Evolutionary conservation across 2,113 vertebrate genomes (phyloP).

Genomic region (Stegastes partitus): DNA sequence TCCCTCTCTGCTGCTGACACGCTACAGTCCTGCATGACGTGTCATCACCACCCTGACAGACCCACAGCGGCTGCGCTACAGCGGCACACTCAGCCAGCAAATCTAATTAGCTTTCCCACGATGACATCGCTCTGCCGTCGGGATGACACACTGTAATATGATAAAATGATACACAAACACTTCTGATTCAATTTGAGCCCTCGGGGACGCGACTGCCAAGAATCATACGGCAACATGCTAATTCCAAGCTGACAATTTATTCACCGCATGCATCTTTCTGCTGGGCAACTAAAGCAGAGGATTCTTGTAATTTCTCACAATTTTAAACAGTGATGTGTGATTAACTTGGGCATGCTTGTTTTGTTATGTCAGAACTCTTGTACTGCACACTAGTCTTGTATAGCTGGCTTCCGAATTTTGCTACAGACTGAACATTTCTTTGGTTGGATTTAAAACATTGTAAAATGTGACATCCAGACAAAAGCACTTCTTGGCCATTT

Average conservation of each 20-base stretch:
- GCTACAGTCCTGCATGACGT: conserved; percentile 66
- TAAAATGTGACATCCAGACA: background rate
- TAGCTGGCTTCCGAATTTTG: background rate
- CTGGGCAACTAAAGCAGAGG: background rate
- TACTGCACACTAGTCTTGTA: background rate
- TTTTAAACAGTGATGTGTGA: background rate
- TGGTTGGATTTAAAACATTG: background rate
- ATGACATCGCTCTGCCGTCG: conserved; percentile 60
- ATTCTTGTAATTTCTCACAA: background rate
- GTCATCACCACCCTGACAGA: conserved; percentile 68
- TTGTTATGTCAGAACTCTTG: background rate
- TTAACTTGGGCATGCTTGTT: too few species aligned
- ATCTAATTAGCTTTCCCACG: conserved; percentile 79
- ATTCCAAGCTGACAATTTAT: conserved; percentile 60
- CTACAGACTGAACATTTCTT: too few species aligned
- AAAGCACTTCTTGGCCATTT: too few species aligned
- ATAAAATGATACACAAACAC: conserved; percentile 74
- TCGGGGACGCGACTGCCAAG: conserved; percentile 56
- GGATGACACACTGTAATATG: conserved; percentile 70
- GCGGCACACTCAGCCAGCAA: conserved; percentile 62
- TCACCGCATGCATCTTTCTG: conserved; percentile 15
- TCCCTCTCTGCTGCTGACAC: conserved; percentile 63
- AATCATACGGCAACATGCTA: conserved; percentile 59
- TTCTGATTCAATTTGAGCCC: conserved; percentile 64
- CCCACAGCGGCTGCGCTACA: conserved; percentile 49